Evolutionary conservation across 64 coral and sea anemone species (phyloP).

Genomic region (Dendronephthya gigantea): DNA sequence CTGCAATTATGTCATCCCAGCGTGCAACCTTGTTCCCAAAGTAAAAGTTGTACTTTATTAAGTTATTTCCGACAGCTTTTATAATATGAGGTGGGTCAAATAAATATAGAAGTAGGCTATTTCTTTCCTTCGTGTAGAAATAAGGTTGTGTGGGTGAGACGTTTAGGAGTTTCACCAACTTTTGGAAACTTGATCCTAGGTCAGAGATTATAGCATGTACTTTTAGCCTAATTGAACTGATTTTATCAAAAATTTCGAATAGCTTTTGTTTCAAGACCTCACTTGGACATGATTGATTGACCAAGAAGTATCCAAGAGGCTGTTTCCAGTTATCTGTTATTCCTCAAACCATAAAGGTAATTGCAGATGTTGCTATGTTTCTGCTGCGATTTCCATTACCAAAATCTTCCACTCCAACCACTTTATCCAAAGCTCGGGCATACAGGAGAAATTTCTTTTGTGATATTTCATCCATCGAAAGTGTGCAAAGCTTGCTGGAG

Average conservation of each 20-base stretch:
- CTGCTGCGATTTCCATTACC: not conserved
- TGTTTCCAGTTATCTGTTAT: not conserved
- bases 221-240: not conserved
- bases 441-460: not conserved
- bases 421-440: not conserved
- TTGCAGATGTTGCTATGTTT: not conserved
- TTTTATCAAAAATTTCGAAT: not conserved
- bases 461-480: not conserved
- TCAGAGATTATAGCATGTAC: not conserved
- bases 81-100: too few species aligned
- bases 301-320: constrained; percentile 1
- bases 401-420: not conserved
- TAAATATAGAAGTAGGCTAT: too few species aligned
- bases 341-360: not conserved
- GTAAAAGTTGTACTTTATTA: too few species aligned
- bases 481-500: not conserved
- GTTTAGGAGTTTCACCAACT: not conserved
- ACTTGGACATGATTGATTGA: not conserved
- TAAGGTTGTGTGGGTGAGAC: not conserved
- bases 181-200: not conserved
- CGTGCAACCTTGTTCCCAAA: too few species aligned
- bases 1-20: too few species aligned
- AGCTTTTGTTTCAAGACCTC: not conserved
- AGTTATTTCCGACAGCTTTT: too few species aligned
- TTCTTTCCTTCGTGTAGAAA: not conserved